Conservation (phyloP, 2,797 vertebrate species). For the Decapterus maruadsi region DNA sequence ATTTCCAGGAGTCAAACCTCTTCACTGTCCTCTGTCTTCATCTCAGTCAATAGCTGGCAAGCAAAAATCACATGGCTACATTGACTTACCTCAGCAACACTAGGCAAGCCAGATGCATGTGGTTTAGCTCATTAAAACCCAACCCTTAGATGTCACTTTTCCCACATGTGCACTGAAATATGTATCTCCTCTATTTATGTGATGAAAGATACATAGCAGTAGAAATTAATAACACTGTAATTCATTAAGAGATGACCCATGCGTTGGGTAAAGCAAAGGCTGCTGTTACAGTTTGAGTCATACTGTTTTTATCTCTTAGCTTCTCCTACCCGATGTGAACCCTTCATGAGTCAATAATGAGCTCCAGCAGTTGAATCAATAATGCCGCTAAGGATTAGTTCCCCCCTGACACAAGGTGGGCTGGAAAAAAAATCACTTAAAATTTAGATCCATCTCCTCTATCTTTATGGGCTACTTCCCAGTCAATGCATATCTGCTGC, state of each 20-base stretch:
- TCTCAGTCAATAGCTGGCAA: slow-evolving; percentile 57
- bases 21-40: slow-evolving; percentile 47
- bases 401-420: slow-evolving; percentile 52
- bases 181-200: not conserved
- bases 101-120: slow-evolving; percentile 10
- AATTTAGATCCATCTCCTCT: slow-evolving; percentile 39
- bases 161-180: not conserved
- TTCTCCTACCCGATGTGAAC: slow-evolving; percentile 49
- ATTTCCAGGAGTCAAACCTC: slow-evolving; percentile 52
- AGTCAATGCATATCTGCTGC: slow-evolving; percentile 37
- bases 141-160: slow-evolving; percentile 17
- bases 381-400: slow-evolving; percentile 60
- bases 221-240: slow-evolving; percentile 23
- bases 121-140: slow-evolving; percentile 22
- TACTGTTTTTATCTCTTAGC: slow-evolving; percentile 46
- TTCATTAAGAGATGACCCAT: slow-evolving; percentile 12
- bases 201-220: slow-evolving; percentile 10
- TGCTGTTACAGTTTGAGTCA: slow-evolving; percentile 27
- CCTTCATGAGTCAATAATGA: slow-evolving; percentile 71
- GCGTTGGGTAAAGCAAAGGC: slow-evolving; percentile 15
- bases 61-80: slow-evolving; percentile 39
- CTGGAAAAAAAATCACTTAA: slow-evolving; percentile 34
- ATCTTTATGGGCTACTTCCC: slow-evolving; percentile 17
- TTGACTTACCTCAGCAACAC: slow-evolving; percentile 39
- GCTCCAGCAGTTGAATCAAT: slow-evolving; percentile 63